Conservation (phyloP, 2,888 invertebrate species). For the Calameuta filiformis region DNA sequence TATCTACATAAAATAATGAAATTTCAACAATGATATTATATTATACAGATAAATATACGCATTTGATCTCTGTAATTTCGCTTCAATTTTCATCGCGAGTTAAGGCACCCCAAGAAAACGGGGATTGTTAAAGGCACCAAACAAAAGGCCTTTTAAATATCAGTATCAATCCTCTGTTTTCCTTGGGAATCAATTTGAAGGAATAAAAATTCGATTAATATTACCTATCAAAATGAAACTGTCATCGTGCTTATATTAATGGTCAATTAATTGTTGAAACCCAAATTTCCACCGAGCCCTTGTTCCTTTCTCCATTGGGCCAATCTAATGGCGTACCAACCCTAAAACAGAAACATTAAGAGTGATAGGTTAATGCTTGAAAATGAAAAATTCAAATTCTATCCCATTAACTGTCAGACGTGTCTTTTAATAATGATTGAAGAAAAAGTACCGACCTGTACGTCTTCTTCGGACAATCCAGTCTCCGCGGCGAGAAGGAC, state of each 20-base stretch:
- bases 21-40: not conserved
- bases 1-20: not conserved
- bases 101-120: not conserved
- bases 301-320: slow-evolving; percentile 64
- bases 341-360: slow-evolving; percentile 40
- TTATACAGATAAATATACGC: not conserved
- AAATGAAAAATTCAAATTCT: not conserved
- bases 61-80: not conserved
- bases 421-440: not conserved
- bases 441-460: slow-evolving; percentile 59
- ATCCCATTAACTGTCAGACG: not conserved
- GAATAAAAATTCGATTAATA: not conserved
- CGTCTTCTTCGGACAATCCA: slow-evolving; percentile 67
- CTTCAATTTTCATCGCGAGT: not conserved
- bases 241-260: not conserved
- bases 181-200: not conserved
- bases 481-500: slow-evolving; percentile 68
- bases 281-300: slow-evolving; percentile 56
- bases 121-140: not conserved
- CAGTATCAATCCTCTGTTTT: not conserved
- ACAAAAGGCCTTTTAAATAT: not conserved
- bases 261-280: slow-evolving; percentile 19
- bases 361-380: not conserved
- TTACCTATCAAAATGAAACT: not conserved
- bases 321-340: slow-evolving; percentile 61